Conservation (phyloP, 2,797 vertebrate genomes). For the Enteromius trimaculatus region DNA sequence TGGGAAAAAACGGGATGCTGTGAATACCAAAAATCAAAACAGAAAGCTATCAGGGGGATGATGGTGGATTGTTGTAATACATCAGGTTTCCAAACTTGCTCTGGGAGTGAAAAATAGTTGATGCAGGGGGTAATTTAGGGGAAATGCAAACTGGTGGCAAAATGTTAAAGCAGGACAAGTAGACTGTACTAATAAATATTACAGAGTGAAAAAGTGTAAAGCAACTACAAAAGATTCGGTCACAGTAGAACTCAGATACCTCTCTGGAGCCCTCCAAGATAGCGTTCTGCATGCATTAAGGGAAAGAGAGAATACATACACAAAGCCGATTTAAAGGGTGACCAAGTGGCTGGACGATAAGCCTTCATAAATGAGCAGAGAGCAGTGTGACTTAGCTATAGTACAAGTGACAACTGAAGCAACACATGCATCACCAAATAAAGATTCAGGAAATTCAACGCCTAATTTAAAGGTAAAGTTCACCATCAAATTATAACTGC, state of each 20-base stretch:
- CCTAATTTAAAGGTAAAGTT: neutral
- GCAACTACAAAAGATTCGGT: conserved; percentile 55
- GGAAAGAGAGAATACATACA: conserved; percentile 67
- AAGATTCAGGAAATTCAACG: neutral
- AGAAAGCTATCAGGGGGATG: neutral
- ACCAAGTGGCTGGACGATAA: conserved; percentile 49
- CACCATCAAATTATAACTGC: neutral
- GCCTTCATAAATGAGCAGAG: conserved; percentile 14
- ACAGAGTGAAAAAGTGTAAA: conserved; percentile 53
- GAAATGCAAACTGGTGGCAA: conserved; percentile 60
- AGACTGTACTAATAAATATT: conserved; percentile 35
- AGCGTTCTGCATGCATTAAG: conserved; percentile 62
- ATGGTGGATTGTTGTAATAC: conserved; percentile 32
- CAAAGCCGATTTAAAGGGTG: conserved; percentile 55
- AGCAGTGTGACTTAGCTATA: conserved; percentile 29
- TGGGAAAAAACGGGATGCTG: neutral
- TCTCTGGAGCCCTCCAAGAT: conserved; percentile 66
- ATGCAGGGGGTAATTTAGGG: conserved; percentile 38
- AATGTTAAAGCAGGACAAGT: conserved; percentile 55
- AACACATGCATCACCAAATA: conserved; percentile 40
- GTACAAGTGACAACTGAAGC: conserved; percentile 3
- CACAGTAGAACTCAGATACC: conserved; percentile 67
- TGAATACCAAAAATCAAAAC: conserved; percentile 34
- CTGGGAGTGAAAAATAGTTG: conserved; percentile 25
- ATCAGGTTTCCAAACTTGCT: conserved; percentile 38